Percentiles rank a stretch among this genome's conserved stretches.
phyloP scores from a whole-genome alignment of 2,888 invertebrate species.

The Parasteatoda lunata region DNA sequence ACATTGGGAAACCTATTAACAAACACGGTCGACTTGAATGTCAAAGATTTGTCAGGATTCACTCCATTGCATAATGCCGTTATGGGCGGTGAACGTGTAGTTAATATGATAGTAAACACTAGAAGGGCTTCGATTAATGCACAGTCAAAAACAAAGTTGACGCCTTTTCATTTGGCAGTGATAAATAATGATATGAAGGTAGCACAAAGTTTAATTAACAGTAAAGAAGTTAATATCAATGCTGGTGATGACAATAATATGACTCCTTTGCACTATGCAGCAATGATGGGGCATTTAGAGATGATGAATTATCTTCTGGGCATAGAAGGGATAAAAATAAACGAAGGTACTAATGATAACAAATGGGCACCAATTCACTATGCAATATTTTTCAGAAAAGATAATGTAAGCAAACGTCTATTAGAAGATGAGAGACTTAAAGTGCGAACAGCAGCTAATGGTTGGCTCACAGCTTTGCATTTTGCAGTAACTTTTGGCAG shows the following conservation, averaged over 20 bases:
- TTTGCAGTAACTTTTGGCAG: not conserved
- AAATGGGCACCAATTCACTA: not conserved
- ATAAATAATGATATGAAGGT: not conserved
- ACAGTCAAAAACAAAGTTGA: not conserved
- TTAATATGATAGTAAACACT: not conserved
- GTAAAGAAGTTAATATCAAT: not conserved
- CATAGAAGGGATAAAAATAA: not conserved
- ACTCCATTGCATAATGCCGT: not conserved
- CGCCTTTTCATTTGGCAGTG: not conserved
- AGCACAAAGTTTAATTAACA: not conserved
- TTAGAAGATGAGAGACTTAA: not conserved
- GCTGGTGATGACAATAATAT: not conserved
- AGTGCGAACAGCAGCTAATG: not conserved
- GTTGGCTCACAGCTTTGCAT: not conserved
- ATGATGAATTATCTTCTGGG: not conserved
- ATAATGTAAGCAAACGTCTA: not conserved
- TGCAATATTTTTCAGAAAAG: not conserved
- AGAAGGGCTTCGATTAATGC: not conserved
- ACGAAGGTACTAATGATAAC: not conserved
- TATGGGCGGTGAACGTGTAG: not conserved
- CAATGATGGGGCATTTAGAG: not conserved
- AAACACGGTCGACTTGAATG: not conserved
- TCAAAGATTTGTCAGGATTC: not conserved
- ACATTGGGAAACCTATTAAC: not conserved
- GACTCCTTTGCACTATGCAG: not conserved